Evolutionary conservation across 2,113 vertebrate species (phyloP).

Genomic region (Limnothrissa miodon): DNA sequence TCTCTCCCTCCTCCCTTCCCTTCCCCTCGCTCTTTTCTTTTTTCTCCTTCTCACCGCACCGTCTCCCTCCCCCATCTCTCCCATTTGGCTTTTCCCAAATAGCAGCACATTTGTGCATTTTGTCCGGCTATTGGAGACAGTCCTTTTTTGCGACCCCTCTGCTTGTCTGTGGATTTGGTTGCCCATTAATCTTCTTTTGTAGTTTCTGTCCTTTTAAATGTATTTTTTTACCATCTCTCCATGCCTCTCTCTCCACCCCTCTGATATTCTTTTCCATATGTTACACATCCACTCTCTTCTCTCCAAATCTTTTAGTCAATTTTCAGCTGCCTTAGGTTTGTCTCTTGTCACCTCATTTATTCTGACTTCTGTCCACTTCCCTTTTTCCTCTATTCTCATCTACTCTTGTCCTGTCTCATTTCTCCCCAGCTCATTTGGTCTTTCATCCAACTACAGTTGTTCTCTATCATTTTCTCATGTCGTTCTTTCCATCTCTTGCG

Average conservation of each 20-base stretch:
- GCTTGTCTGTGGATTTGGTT: neutral
- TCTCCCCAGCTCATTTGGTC: neutral
- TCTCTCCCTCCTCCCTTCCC: conserved; percentile 21
- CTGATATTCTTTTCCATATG: neutral
- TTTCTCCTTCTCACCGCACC: neutral
- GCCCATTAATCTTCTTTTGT: neutral
- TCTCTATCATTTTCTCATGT: neutral
- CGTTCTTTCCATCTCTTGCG: neutral
- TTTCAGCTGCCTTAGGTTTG: neutral
- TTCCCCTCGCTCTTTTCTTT: neutral
- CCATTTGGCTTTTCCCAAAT: conserved; percentile 42
- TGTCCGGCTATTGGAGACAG: conserved; percentile 25
- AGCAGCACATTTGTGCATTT: conserved; percentile 41
- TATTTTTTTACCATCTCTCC: neutral
- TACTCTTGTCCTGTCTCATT: neutral
- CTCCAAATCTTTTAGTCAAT: neutral
- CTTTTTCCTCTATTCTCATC: neutral
- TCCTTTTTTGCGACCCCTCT: neutral
- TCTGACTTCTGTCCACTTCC: neutral
- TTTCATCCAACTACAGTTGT: neutral
- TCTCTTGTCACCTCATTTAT: neutral
- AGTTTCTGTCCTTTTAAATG: neutral
- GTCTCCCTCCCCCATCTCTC: neutral
- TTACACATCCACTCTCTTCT: neutral
- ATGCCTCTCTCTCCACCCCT: neutral